Conservation (phyloP, 2,797 vertebrate genomes). For the Pitangus sulphuratus region DNA sequence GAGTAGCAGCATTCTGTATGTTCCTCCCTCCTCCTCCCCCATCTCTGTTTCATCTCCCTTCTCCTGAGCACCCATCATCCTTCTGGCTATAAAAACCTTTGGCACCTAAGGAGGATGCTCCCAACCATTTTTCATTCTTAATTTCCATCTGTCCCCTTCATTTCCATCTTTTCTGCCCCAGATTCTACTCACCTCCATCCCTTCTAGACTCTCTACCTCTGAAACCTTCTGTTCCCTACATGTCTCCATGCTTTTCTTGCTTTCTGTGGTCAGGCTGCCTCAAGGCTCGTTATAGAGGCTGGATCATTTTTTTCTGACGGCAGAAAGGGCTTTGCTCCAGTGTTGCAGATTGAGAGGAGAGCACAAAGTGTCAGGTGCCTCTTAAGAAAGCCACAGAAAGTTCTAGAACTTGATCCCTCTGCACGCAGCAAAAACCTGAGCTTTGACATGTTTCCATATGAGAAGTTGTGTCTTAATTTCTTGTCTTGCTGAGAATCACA, state of each 20-base stretch:
- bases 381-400: neutral
- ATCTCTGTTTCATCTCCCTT: neutral
- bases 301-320: neutral
- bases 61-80: neutral
- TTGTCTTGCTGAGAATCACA: neutral
- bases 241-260: accelerated
- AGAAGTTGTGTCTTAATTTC: neutral
- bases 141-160: neutral
- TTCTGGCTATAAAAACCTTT: neutral
- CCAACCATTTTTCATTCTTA: neutral
- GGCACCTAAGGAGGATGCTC: neutral
- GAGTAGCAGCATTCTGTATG: neutral
- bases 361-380: neutral
- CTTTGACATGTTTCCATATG: neutral
- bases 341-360: neutral
- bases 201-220: neutral
- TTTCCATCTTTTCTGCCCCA: neutral
- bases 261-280: neutral
- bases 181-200: neutral
- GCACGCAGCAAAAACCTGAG: neutral
- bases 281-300: neutral
- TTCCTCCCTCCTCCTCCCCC: neutral
- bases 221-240: neutral
- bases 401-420: neutral
- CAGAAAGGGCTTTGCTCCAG: neutral